Evolutionary conservation across 2,888 invertebrate genomes (phyloP), one percentile per base, ranked within the genome.

Genomic region (Melolontha melolontha): DNA sequence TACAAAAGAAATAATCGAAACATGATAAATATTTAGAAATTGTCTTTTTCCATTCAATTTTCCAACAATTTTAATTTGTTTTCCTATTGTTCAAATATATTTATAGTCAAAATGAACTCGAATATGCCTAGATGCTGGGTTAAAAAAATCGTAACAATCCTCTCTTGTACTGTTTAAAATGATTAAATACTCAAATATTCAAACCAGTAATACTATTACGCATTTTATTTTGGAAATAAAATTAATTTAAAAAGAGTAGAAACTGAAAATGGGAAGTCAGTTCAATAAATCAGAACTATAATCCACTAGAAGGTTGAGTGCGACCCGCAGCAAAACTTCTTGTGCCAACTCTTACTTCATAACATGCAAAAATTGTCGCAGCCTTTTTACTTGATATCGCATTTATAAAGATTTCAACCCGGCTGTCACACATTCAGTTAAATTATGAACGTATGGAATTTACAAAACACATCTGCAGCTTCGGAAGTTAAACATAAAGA

Each of bases 361-460:
- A 69, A 69, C 72, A 71, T 73, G 70, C 70, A 73, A 73, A 71
- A 73, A 74, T 72, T 71, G 71, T 71, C 67, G 64, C 68, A 55
- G 55, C 64, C 65, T 57, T 71, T 71, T 71, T 68, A 70, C 59
- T 62, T 47, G 67, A 55, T 55, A 62, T 68, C 64, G 67, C 69
- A 70, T 72, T 70, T 70, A 67, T 71, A 70, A 72, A 69, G 69
- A 70, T 69, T 70, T 57, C 2, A 16, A 55, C 11, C 41, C 17
- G 14, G 8, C 42, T 41, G 42, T 57, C 42, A 57, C 34, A 34
- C 14, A 52, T 52, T 16, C 29, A 12, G 6, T 34, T 52, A 52
- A 52, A 52, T 52, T 52, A 39, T 17, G 40, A 14, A 57, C 42
- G 34, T 57, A 41, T 22, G 55, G 22, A 57, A 41, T 57, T 14